phyloP scores from a whole-genome alignment of 2,797 vertebrate genomes.

The Remorina albescens region DNA sequence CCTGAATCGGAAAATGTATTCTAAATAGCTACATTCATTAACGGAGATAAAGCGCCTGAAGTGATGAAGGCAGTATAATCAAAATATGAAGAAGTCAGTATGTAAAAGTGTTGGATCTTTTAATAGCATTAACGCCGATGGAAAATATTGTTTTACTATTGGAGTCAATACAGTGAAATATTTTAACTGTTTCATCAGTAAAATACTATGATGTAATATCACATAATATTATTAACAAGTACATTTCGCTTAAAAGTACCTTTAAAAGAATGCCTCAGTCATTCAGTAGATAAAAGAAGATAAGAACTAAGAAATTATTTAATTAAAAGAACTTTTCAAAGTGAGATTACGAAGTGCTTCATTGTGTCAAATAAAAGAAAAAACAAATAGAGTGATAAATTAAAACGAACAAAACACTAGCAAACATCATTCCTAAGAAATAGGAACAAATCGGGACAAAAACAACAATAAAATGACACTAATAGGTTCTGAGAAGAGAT shows the following conservation, averaged over 20 bases:
- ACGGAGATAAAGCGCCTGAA: background rate
- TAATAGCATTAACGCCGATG: background rate
- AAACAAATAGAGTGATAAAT: background rate
- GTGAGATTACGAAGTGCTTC: background rate
- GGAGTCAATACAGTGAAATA: too few relatives aligned
- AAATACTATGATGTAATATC: too few relatives aligned
- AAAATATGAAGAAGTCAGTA: background rate
- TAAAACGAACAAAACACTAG: too few relatives aligned
- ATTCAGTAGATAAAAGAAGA: too few relatives aligned
- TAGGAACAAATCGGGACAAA: background rate
- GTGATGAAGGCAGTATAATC: background rate
- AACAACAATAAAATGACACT: background rate
- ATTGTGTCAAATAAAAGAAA: background rate
- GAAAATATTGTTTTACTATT: background rate
- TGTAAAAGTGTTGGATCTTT: background rate
- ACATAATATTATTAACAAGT: too few relatives aligned
- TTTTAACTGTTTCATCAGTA: too few relatives aligned
- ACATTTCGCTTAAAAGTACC: too few relatives aligned
- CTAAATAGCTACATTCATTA: constrained; percentile 24
- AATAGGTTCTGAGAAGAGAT: too few relatives aligned
- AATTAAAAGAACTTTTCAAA: background rate
- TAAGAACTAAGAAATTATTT: too few relatives aligned
- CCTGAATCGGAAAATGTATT: constrained; percentile 13
- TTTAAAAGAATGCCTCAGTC: too few relatives aligned
- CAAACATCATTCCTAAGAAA: background rate